These are phyloP conservation scores for Dryas iulia DNA, from an alignment of 1,140 invertebrate genomes.

Conservation along the genomic window DNA sequence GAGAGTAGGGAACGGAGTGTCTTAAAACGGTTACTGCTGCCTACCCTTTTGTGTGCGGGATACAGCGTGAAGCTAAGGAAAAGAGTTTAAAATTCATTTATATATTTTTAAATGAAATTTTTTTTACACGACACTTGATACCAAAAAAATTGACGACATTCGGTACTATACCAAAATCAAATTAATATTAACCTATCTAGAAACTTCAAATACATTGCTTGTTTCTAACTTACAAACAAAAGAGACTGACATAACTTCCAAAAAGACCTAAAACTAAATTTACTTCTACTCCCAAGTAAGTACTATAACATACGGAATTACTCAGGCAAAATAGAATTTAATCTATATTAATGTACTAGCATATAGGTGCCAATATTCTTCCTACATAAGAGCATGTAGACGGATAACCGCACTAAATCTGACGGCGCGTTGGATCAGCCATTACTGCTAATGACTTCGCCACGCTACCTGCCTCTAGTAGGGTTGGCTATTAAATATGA, in stretches of 20 bases:
- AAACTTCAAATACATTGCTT: no score
- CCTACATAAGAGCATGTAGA: conserved; percentile 40
- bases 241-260: no score
- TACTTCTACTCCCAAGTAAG: neutral
- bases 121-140: no score
- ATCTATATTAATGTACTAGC: conserved; percentile 13
- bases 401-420: conserved; percentile 59
- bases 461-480: conserved; percentile 50
- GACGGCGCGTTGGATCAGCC: conserved; percentile 61
- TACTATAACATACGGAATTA: neutral
- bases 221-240: neutral
- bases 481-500: conserved; percentile 1
- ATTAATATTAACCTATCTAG: no score
- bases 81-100: no score
- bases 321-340: conserved; percentile 1
- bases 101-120: no score
- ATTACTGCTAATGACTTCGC: conserved; percentile 75
- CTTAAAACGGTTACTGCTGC: no score
- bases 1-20: no score
- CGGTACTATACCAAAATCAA: no score
- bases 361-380: conserved; percentile 35
- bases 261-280: neutral
- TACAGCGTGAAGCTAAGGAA: no score
- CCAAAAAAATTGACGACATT: no score
- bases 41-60: no score